phyloP scores from a whole-genome alignment of 2,797 vertebrate genomes.

The Microhierax caerulescens region DNA sequence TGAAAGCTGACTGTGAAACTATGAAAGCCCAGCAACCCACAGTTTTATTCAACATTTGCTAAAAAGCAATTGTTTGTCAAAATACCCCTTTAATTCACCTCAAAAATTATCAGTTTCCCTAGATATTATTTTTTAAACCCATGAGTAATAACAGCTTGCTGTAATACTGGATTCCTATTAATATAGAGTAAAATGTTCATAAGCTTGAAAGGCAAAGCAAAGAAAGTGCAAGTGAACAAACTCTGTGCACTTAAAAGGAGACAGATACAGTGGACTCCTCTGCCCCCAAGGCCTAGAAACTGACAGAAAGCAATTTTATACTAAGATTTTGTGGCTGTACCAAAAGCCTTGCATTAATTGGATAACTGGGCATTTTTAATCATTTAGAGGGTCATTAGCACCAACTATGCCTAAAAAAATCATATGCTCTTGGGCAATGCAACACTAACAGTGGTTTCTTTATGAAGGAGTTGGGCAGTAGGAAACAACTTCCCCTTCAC shows the following conservation, averaged over 20 bases:
- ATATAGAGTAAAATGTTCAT: slow-evolving; percentile 25
- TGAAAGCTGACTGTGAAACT: not conserved
- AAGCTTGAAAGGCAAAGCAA: slow-evolving; percentile 41
- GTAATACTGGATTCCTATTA: not conserved
- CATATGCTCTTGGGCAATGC: not conserved
- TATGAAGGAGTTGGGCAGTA: not conserved
- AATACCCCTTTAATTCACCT: slow-evolving; percentile 5
- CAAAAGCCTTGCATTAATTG: slow-evolving; percentile 22
- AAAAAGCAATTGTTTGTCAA: not conserved
- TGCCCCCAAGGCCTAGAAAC: not conserved
- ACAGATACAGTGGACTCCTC: not conserved
- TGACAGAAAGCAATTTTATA: slow-evolving; percentile 5
- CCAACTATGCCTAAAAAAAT: not conserved
- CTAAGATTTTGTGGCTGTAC: not conserved
- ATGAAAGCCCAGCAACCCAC: not conserved
- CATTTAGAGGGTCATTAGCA: slow-evolving; percentile 15
- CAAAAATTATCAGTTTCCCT: slow-evolving; percentile 1
- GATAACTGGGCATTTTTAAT: slow-evolving; percentile 10
- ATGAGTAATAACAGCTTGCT: not conserved
- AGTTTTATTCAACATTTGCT: slow-evolving; percentile 1
- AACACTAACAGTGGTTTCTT: not conserved
- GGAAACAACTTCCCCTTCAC: not conserved
- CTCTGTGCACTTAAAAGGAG: not conserved
- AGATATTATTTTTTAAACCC: not conserved
- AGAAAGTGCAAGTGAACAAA: slow-evolving; percentile 30